These are phyloP conservation scores for Benitochromis conjunctus DNA, from an alignment of 2,113 vertebrate species.

Conservation along the genomic window DNA sequence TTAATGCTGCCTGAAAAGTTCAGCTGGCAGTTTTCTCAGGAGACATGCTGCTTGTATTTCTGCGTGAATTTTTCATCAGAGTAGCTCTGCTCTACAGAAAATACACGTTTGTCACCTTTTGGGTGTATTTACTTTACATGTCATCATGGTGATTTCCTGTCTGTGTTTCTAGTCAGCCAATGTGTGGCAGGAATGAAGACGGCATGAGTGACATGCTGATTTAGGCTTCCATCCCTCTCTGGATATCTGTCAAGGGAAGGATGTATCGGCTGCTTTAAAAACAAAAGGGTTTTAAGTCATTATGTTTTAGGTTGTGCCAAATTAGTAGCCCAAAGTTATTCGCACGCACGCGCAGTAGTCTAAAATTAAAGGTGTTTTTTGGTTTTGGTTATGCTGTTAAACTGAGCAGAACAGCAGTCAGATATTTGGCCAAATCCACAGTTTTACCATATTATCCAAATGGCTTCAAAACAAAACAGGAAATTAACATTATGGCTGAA, in stretches of 20 bases:
- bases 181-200: background rate
- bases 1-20: background rate
- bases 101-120: background rate
- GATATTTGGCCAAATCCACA: background rate
- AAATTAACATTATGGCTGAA: background rate
- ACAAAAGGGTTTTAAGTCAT: background rate
- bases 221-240: background rate
- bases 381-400: background rate
- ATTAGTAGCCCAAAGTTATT: background rate
- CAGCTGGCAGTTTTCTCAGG: background rate
- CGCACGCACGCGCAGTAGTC: too few relatives aligned
- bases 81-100: background rate
- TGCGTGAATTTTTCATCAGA: background rate
- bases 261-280: background rate
- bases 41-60: background rate
- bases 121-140: background rate
- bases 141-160: background rate
- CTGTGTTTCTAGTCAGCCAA: background rate
- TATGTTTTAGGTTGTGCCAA: background rate
- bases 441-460: background rate
- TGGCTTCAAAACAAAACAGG: background rate
- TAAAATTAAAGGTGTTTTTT: background rate
- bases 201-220: background rate
- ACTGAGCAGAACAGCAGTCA: background rate
- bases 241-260: background rate